A percentile compares a stretch with the other conserved stretches of the same genome.
Conservation (phyloP, 1,140 invertebrate genomes). For the Phocides pigmalion region DNA sequence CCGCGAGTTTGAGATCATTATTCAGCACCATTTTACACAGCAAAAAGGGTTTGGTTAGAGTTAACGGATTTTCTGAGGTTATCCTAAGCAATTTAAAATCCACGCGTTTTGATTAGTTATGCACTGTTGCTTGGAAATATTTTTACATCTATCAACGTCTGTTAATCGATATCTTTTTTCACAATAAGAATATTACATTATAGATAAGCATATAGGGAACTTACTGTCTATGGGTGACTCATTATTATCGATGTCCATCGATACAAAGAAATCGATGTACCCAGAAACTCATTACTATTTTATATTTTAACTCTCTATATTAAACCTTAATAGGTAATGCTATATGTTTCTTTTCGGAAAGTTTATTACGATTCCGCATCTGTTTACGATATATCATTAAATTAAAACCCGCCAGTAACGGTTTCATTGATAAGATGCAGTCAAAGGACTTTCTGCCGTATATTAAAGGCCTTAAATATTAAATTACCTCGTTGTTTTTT, state of each 20-base stretch:
- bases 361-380: slow-evolving; percentile 18
- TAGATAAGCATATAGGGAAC: too few relatives aligned
- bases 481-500: background rate
- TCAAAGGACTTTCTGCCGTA: background rate
- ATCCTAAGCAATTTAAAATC: background rate
- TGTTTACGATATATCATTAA: slow-evolving; percentile 26
- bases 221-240: too few relatives aligned
- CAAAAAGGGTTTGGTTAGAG: slow-evolving; percentile 13
- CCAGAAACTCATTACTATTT: too few relatives aligned
- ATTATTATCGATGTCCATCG: too few relatives aligned
- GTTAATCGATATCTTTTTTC: too few relatives aligned
- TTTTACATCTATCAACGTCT: too few relatives aligned
- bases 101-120: too few relatives aligned
- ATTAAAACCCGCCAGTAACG: slow-evolving; percentile 17
- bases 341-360: slow-evolving; percentile 17
- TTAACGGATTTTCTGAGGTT: slow-evolving; percentile 13
- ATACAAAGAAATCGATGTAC: too few relatives aligned
- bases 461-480: slow-evolving; percentile 3
- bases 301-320: background rate
- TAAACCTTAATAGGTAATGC: background rate
- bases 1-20: slow-evolving; percentile 22
- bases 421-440: slow-evolving; percentile 8
- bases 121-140: too few relatives aligned
- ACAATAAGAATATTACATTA: too few relatives aligned
- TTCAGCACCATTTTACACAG: slow-evolving; percentile 19